A percentile compares a stretch with the other conserved stretches of the same genome.
phyloP scores from a whole-genome alignment of 2,888 invertebrate genomes.

The Adelognathus sp. region DNA sequence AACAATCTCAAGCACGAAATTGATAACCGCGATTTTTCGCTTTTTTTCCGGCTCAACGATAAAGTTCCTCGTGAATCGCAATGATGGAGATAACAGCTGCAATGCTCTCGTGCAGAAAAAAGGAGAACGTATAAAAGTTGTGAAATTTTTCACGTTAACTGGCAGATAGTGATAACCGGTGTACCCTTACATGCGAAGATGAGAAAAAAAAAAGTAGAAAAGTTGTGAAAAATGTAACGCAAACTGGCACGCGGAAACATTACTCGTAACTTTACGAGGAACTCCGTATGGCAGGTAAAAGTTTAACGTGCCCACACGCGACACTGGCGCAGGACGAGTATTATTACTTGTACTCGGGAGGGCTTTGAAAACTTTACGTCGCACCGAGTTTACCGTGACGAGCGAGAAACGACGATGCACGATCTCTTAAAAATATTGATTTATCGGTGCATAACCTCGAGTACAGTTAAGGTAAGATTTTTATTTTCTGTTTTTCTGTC shows the following conservation, averaged over 20 bases:
- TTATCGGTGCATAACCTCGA: not conserved
- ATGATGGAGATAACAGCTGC: no score
- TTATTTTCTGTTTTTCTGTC: not conserved
- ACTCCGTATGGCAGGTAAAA: not conserved
- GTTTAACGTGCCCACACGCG: not conserved
- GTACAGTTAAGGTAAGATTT: not conserved
- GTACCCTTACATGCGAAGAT: no score
- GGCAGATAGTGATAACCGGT: no score
- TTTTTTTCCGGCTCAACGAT: no score
- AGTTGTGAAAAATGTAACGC: not conserved
- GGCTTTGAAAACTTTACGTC: not conserved
- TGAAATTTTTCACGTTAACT: no score
- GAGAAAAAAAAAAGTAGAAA: conserved; percentile 7
- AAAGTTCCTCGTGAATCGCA: no score
- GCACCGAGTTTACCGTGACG: not conserved
- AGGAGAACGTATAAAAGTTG: no score
- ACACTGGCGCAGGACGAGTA: not conserved
- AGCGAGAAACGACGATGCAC: not conserved
- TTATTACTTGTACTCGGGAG: not conserved
- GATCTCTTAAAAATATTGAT: conserved; percentile 19
- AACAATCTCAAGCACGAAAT: no score
- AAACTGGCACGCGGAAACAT: not conserved
- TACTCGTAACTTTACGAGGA: not conserved
- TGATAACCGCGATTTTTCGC: no score
- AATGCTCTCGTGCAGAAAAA: no score